Percentiles rank a stretch among this genome's conserved stretches.
phyloP scores from a whole-genome alignment of 2,888 invertebrate genomes.

The Leptarthrus brevirostris region DNA sequence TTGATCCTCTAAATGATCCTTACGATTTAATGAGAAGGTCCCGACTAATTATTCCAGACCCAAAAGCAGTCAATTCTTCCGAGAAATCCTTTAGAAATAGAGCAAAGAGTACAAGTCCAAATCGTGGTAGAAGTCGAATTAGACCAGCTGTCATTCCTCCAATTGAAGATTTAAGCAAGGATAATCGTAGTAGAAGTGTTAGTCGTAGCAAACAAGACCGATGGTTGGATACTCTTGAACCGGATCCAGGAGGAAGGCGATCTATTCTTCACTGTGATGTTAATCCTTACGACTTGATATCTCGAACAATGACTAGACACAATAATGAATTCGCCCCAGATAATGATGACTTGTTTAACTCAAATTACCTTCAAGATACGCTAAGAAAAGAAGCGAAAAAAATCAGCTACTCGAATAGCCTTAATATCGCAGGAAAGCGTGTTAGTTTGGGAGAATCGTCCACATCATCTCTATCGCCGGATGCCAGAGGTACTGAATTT shows the following conservation, averaged over 20 bases:
- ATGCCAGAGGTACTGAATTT: conserved; percentile 59
- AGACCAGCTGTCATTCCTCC: conserved; percentile 58
- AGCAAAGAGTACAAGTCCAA: conserved; percentile 72
- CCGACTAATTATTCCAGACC: conserved; percentile 75
- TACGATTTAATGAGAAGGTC: conserved; percentile 86
- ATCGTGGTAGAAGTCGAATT: conserved; percentile 70
- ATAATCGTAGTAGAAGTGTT: conserved; percentile 69
- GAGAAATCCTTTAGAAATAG: conserved; percentile 69
- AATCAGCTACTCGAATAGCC: conserved; percentile 68
- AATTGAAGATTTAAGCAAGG: conserved; percentile 62
- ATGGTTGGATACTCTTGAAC: conserved; percentile 53
- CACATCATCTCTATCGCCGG: conserved; percentile 56
- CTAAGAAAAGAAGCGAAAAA: conserved; percentile 48
- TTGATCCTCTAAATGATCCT: conserved; percentile 78
- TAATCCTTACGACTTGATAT: conserved; percentile 85
- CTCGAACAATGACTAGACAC: conserved; percentile 67
- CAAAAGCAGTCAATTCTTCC: conserved; percentile 64
- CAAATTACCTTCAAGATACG: background rate
- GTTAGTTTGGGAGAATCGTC: conserved; percentile 73
- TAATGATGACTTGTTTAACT: conserved; percentile 69
- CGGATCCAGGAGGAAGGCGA: conserved; percentile 67
- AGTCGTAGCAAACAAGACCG: conserved; percentile 65
- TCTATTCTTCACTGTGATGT: conserved; percentile 87
- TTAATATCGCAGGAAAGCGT: conserved; percentile 77
- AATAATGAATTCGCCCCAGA: conserved; percentile 68